These are phyloP conservation scores for Lepidochrysops patricia DNA, from an alignment of 2,888 invertebrate genomes.

Conservation along the genomic window DNA sequence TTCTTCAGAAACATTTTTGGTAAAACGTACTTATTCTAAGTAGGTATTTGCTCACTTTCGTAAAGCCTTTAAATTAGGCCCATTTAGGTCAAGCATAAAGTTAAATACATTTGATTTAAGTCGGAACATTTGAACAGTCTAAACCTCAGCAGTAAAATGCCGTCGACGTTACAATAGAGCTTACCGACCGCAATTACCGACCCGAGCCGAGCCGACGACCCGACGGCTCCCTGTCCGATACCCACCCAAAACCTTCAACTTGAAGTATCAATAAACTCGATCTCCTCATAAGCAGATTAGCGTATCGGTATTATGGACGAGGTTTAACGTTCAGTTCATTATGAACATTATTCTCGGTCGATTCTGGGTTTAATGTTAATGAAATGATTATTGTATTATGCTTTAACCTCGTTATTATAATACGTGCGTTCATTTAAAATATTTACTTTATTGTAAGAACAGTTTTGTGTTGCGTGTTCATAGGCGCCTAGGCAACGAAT, in stretches of 20 bases:
- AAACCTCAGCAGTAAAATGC: neutral
- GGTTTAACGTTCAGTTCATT: neutral
- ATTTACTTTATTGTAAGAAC: too few relatives aligned
- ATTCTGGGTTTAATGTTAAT: too few relatives aligned
- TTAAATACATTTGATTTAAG: neutral
- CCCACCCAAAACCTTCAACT: neutral
- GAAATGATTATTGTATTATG: too few relatives aligned
- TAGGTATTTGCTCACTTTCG: neutral
- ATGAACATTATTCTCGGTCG: too few relatives aligned
- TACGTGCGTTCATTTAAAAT: too few relatives aligned
- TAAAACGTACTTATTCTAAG: too few relatives aligned
- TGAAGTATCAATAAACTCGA: neutral
- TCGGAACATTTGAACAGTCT: neutral
- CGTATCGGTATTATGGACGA: neutral
- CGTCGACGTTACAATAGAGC: neutral
- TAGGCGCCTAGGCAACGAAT: too few relatives aligned
- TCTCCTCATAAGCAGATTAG: neutral
- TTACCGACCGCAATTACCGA: conserved; percentile 1
- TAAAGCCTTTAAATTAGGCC: neutral
- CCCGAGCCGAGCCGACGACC: neutral
- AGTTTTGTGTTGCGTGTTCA: too few relatives aligned
- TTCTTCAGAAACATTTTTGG: too few relatives aligned
- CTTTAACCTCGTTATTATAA: too few relatives aligned
- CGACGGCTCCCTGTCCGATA: neutral
- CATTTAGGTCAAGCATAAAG: neutral